Evolutionary conservation across 2,113 vertebrate species (phyloP), one percentile per base, ranked within the genome.

Genomic region (Cyanistes caeruleus): DNA sequence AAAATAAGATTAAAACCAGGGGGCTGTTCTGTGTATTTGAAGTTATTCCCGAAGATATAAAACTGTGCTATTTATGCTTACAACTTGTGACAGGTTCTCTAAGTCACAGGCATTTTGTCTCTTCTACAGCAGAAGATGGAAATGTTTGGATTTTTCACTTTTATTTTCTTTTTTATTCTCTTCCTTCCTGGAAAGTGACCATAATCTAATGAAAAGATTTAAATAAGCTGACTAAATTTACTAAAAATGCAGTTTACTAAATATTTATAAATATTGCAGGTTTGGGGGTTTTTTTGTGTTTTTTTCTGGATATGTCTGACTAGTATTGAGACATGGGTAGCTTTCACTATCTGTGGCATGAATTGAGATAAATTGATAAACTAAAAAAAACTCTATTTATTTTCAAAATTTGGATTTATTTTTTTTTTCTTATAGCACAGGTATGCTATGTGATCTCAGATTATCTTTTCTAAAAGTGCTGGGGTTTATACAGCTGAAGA

Each of bases 1-100:
- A 81, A 94, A 95, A 87, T 49, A 91, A 84, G 31, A 84, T 84
- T 95, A 82, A 97, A 98, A 95, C 51, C 62, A 82, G 64, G 65
- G 82, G 75, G 80, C 22, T 96, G 37, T 75, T 84, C n/a, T 79
- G 78, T 2, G 8, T 37, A 83, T 84, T 76, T 94, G 49, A 95
- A 58, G 48, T 94, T 93, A 85, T 88, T 94, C 55, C 85, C 2
- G 16, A 96, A 95, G 65, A 95, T 81, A 46, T 31, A 49, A 77
- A 87, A 78, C 39, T 78, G 72, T 46, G 51, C 14, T 96, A 81
- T 93, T 97, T 83, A 80, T 82, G 72, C 78, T 95, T 90, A 77
- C 77, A 88, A 69, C 51, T 96, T 96, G 53, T 91, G 89, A 89
- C 51, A 93, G 43, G 33, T 95, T 80, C 25, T 94, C 39, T 37